These are phyloP conservation scores for Incurvaria masculella DNA, from an alignment of 2,888 invertebrate genomes.

Conservation along the genomic window DNA sequence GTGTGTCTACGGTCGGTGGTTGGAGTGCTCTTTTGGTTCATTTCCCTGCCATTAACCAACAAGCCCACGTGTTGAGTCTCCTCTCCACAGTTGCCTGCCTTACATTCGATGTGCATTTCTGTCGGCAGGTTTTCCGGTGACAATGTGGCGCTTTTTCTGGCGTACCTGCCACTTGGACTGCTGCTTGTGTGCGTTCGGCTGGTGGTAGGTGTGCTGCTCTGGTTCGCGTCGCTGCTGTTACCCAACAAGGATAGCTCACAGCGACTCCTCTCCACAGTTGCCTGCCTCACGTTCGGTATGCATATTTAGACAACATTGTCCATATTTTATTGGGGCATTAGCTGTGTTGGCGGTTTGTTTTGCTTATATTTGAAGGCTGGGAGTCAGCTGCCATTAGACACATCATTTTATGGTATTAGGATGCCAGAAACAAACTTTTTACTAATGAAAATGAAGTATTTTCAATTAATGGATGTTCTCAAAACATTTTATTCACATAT, in stretches of 20 bases:
- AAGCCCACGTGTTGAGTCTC: conserved; percentile 36
- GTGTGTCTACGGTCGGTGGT: conserved; percentile 46
- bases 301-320: no score
- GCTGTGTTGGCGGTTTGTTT: no score
- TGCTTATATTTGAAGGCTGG: no score
- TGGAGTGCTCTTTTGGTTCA: conserved; percentile 52
- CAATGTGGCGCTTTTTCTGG: conserved; percentile 45
- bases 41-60: conserved; percentile 56
- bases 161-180: conserved; percentile 57
- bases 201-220: conserved; percentile 48
- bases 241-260: conserved; percentile 55
- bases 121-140: conserved; percentile 53
- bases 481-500: no score
- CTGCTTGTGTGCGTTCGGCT: conserved; percentile 47
- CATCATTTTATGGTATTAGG: no score
- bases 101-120: no score
- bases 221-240: conserved; percentile 55
- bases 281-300: conserved; percentile 58
- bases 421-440: no score
- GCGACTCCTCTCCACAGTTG: conserved; percentile 53
- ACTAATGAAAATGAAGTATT: no score
- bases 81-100: no score
- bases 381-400: no score
- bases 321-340: no score
- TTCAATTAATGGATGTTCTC: no score